Conservation (phyloP, 2,797 vertebrate species). For the Poeciliopsis infans region DNA sequence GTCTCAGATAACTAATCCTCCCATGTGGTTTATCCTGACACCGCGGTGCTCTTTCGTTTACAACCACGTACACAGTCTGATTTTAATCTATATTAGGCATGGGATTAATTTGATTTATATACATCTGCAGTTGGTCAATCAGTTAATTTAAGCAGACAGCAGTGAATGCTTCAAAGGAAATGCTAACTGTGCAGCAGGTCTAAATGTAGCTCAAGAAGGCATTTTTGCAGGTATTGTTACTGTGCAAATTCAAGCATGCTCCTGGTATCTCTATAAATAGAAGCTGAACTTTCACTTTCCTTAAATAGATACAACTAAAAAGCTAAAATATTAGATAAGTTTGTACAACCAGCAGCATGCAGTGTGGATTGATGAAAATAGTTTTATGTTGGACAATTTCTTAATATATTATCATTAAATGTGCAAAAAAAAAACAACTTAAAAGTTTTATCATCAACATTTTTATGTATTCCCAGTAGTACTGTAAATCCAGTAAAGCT, state of each 20-base stretch:
- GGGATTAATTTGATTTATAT: conserved; percentile 48
- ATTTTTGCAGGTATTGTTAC: background rate
- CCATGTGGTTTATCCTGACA: conserved; percentile 24
- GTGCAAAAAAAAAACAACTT: background rate
- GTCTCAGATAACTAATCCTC: conserved; percentile 51
- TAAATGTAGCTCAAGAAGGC: background rate
- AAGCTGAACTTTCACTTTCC: background rate
- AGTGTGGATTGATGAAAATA: background rate
- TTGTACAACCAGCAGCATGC: background rate
- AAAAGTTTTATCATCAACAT: background rate
- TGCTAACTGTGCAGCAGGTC: background rate
- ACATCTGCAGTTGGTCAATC: conserved; percentile 38
- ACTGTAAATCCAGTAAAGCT: background rate
- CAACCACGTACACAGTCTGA: conserved; percentile 17
- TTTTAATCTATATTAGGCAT: conserved; percentile 51
- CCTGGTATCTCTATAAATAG: conserved; percentile 2
- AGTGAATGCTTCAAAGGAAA: background rate
- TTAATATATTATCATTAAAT: background rate
- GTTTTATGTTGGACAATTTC: background rate
- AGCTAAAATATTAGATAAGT: background rate
- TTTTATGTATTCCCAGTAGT: background rate
- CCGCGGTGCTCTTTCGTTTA: conserved; percentile 22
- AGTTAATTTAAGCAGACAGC: conserved; percentile 52
- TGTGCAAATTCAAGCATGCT: background rate
- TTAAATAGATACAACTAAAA: conserved; percentile 4